Evolutionary conservation across 2,113 vertebrate species (phyloP).

Genomic region (Phalacrocorax pelagicus): DNA sequence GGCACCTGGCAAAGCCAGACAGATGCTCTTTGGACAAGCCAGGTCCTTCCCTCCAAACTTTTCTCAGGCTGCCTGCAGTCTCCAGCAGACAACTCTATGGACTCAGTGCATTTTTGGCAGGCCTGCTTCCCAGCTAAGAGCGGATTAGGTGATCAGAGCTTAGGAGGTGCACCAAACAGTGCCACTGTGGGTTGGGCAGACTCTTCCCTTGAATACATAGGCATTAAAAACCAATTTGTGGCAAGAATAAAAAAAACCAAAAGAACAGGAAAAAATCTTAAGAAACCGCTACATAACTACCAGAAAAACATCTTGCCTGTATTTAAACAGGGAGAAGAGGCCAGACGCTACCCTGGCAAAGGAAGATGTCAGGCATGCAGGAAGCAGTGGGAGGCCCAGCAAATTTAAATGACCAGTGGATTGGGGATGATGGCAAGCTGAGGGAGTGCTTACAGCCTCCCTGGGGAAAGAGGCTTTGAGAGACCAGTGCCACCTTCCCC

Average conservation of each 20-base stretch:
- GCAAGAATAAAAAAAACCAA: background rate
- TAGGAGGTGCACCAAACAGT: background rate
- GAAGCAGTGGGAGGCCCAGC: conserved; percentile 3
- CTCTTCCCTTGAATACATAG: background rate
- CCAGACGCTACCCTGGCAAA: background rate
- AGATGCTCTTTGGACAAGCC: background rate
- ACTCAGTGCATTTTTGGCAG: background rate
- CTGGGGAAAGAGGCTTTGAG: background rate
- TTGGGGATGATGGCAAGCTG: background rate
- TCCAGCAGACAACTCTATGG: background rate
- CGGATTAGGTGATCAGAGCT: background rate
- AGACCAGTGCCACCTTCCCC: background rate
- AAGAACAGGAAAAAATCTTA: background rate
- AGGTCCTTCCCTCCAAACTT: background rate
- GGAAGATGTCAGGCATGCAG: background rate
- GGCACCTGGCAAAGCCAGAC: background rate
- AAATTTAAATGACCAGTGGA: background rate
- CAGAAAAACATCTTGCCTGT: conserved; percentile 21
- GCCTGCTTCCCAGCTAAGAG: background rate
- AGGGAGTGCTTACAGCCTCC: background rate
- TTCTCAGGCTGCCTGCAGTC: background rate
- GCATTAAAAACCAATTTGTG: background rate
- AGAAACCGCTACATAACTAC: conserved; percentile 18
- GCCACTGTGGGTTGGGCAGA: background rate
- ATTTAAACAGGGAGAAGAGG: conserved; percentile 9